Conservation (phyloP, 64 coral and sea anemone genomes). For the Pachyseris speciosa region DNA sequence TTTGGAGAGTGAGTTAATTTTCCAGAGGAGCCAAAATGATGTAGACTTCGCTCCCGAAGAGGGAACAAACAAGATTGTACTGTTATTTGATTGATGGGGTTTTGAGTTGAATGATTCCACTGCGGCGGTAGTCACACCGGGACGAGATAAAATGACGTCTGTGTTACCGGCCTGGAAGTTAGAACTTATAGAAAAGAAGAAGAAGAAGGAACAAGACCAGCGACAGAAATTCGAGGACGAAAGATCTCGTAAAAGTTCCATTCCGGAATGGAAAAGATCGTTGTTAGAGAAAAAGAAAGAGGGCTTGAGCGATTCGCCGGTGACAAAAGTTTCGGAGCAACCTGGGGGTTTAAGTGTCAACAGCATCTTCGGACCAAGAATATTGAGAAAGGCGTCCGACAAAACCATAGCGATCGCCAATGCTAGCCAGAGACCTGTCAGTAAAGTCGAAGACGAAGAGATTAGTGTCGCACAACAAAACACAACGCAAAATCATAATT, state of each 20-base stretch:
- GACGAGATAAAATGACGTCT: constrained; percentile 40
- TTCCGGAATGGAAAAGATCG: constrained; percentile 89
- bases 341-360: neutral
- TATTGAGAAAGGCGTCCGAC: constrained; percentile 19
- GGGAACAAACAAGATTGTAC: neutral
- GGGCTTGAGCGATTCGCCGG: neutral
- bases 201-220: constrained; percentile 73
- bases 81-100: neutral
- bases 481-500: neutral
- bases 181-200: constrained; percentile 92
- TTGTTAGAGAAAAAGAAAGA: constrained; percentile 80
- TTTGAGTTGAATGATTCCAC: neutral
- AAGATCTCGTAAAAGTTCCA: constrained; percentile 25
- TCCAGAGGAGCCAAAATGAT: neutral
- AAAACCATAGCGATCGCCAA: neutral
- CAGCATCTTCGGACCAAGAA: constrained; percentile 19
- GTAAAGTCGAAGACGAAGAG: neutral
- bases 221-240: constrained; percentile 71
- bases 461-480: too few relatives aligned
- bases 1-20: neutral
- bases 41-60: neutral
- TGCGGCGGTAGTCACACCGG: neutral
- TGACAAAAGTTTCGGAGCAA: neutral
- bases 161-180: constrained; percentile 88
- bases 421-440: neutral